A percentile compares a stretch with the other conserved stretches of the same genome.
These are phyloP conservation scores for Tridacna crocea DNA, from an alignment of 2,888 invertebrate genomes.

Conservation along the genomic window DNA sequence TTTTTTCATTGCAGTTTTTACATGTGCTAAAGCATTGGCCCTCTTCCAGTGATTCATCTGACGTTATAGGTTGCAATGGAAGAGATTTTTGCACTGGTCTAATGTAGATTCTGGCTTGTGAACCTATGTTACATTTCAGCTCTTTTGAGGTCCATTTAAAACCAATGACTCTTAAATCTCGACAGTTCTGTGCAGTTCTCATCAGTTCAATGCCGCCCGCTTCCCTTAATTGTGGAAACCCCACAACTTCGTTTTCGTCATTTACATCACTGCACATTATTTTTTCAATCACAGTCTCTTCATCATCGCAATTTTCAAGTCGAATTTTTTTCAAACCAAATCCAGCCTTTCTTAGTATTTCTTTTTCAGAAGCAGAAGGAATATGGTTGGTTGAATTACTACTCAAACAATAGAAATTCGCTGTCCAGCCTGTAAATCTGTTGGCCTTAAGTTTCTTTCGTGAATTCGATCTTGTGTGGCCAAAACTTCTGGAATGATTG, in stretches of 20 bases:
- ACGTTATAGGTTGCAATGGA: too few species aligned
- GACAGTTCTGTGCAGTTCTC: conserved; percentile 34
- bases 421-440: conserved; percentile 34
- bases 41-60: neutral
- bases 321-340: conserved; percentile 37
- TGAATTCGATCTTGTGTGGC: neutral
- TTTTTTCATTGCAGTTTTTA: conserved; percentile 17
- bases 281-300: conserved; percentile 8
- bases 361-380: conserved; percentile 33
- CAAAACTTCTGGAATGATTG: neutral
- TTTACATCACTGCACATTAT: neutral
- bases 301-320: conserved; percentile 6
- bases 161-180: conserved; percentile 20
- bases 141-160: conserved; percentile 31
- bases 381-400: neutral
- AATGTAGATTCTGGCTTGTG: conserved; percentile 39
- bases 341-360: conserved; percentile 25
- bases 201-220: conserved; percentile 47
- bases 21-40: conserved; percentile 4
- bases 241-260: neutral
- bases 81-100: conserved; percentile 40
- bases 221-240: conserved; percentile 29
- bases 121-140: conserved; percentile 32
- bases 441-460: conserved; percentile 8
- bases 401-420: conserved; percentile 26